These are phyloP conservation scores for Phallusia fumigata DNA, from an alignment of 23 tunicate genomes.

Conservation along the genomic window DNA sequence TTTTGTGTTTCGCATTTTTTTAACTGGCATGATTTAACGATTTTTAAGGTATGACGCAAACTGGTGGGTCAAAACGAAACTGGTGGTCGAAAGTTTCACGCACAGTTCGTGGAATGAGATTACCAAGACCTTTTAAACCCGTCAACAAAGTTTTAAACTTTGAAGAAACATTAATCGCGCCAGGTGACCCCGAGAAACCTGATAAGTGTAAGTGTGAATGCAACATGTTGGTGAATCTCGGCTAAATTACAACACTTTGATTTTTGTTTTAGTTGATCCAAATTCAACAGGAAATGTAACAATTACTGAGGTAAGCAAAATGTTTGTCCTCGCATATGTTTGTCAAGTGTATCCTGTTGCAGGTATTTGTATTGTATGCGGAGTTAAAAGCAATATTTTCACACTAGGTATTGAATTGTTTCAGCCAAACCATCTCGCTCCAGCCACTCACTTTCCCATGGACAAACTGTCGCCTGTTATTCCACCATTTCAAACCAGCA, in stretches of 20 bases:
- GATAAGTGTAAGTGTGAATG: neutral
- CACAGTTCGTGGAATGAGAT: conserved; percentile 55
- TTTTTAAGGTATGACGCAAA: neutral
- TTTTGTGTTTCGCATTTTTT: no score
- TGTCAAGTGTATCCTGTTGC: no score
- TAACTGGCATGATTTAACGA: no score
- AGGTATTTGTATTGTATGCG: no score
- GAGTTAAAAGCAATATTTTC: no score
- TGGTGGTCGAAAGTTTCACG: conserved; percentile 63
- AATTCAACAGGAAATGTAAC: neutral
- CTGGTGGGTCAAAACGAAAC: conserved; percentile 29
- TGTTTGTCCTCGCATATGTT: no score
- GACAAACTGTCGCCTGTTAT: conserved; percentile 74
- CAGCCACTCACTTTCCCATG: conserved; percentile 66
- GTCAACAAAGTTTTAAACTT: conserved; percentile 46
- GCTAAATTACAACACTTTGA: neutral
- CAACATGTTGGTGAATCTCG: neutral
- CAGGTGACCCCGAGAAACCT: conserved; percentile 22
- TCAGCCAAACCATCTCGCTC: conserved; percentile 76
- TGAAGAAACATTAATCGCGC: conserved; percentile 75
- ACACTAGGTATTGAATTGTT: conserved; percentile 5
- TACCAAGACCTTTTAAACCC: conserved; percentile 51
- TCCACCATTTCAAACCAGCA: conserved; percentile 77
- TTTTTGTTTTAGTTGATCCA: neutral
- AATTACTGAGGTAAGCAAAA: neutral